A percentile compares a stretch with the other conserved stretches of the same genome.
Evolutionary conservation across 2,113 vertebrate genomes (phyloP).

Genomic region (Atlantisia rogersi): DNA sequence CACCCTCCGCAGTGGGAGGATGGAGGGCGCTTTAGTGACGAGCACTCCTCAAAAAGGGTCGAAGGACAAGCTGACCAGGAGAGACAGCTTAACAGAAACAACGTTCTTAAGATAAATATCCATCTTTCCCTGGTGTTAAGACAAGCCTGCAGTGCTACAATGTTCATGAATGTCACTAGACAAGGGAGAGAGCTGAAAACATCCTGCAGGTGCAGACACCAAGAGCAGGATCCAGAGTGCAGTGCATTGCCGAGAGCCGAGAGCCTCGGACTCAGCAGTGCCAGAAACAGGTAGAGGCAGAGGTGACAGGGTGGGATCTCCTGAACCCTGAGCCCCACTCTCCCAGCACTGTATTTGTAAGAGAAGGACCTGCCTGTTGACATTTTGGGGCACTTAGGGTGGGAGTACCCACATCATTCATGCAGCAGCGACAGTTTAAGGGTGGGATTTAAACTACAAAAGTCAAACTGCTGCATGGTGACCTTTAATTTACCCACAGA

Average conservation of each 20-base stretch:
- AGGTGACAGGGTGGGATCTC: not conserved
- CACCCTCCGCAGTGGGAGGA: not conserved
- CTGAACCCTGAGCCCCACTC: not conserved
- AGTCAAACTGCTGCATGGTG: slow-evolving; percentile 9
- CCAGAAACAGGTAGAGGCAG: not conserved
- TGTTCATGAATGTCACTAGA: not conserved
- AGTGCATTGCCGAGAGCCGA: not conserved
- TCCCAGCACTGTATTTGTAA: not conserved
- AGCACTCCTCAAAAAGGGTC: not conserved
- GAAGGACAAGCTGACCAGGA: not conserved
- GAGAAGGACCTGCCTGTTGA: not conserved
- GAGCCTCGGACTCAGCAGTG: not conserved
- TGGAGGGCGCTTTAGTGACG: not conserved
- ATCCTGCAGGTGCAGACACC: not conserved
- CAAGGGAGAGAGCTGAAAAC: not conserved
- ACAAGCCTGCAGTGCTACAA: not conserved
- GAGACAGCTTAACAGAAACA: not conserved
- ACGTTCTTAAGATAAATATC: not conserved
- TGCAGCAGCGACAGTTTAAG: not conserved
- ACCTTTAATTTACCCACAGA: slow-evolving; percentile 46
- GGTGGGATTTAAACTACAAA: not conserved
- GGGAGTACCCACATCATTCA: not conserved
- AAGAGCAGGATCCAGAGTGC: not conserved
- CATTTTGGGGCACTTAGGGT: not conserved
- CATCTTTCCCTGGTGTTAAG: not conserved